Evolutionary conservation across 2,113 vertebrate species (phyloP).

Genomic region (Alosa alosa): DNA sequence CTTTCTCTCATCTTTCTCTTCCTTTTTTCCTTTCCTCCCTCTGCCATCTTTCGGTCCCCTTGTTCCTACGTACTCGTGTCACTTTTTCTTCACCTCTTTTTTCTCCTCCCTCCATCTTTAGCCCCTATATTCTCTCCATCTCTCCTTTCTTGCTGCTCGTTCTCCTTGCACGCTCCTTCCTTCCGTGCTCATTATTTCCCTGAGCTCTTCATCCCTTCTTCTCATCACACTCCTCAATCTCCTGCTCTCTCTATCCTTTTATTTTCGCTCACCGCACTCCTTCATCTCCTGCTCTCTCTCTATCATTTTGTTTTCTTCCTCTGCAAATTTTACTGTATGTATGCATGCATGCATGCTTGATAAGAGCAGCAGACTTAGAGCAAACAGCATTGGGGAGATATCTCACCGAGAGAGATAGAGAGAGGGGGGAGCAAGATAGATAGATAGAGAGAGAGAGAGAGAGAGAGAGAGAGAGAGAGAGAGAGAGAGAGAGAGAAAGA

Average conservation of each 20-base stretch:
- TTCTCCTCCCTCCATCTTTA: neutral
- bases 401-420: neutral
- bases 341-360: neutral
- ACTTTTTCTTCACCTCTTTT: neutral
- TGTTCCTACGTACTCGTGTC: neutral
- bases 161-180: neutral
- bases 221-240: neutral
- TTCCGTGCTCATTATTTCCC: neutral
- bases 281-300: neutral
- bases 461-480: constrained; percentile 5
- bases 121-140: neutral
- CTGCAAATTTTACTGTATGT: too few relatives aligned
- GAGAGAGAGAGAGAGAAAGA: neutral
- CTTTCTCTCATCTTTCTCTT: neutral
- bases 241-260: neutral
- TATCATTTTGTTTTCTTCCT: too few relatives aligned
- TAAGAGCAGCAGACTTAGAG: neutral
- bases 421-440: neutral
- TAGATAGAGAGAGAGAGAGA: neutral
- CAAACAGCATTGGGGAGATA: neutral
- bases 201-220: neutral
- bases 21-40: neutral
- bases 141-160: neutral
- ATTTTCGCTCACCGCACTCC: neutral
- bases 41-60: neutral